A percentile compares a stretch with the other conserved stretches of the same genome.
phyloP scores from a whole-genome alignment of 2,888 invertebrate genomes.

The Coleophora deauratella region DNA sequence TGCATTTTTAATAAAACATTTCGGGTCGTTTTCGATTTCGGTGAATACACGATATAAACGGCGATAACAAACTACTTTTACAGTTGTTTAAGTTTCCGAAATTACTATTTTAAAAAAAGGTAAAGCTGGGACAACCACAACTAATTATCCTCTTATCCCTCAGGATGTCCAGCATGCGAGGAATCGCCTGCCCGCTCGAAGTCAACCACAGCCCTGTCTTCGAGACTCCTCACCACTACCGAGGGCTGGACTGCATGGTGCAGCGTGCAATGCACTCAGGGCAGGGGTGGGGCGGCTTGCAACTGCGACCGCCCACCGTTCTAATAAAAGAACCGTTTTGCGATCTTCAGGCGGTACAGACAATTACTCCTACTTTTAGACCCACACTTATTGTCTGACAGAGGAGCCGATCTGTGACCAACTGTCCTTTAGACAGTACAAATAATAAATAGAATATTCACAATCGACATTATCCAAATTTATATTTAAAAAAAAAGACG shows the following conservation, averaged over 20 bases:
- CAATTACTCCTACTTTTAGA: not conserved
- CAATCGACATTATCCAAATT: no score
- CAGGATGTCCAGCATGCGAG: slow-evolving; percentile 61
- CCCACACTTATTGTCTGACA: not conserved
- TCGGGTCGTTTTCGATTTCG: no score
- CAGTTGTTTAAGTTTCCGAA: no score
- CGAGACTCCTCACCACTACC: slow-evolving; percentile 31
- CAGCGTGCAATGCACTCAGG: slow-evolving; percentile 76
- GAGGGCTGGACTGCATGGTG: slow-evolving; percentile 79
- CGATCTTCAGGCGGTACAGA: not conserved
- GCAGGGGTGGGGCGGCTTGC: slow-evolving; percentile 84
- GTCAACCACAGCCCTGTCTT: not conserved
- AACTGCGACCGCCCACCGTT: slow-evolving; percentile 82
- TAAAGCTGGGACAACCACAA: no score
- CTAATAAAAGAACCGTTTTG: slow-evolving; percentile 24
- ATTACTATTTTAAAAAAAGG: no score
- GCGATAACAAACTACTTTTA: no score
- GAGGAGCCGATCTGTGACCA: no score
- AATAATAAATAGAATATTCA: no score
- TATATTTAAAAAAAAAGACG: no score
- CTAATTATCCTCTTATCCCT: slow-evolving; percentile 13
- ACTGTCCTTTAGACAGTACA: no score
- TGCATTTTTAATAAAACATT: no score
- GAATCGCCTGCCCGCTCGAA: slow-evolving; percentile 1
- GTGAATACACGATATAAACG: no score